Percentiles rank a stretch among this genome's conserved stretches.
Conservation (phyloP, 2,113 vertebrate species). For the Xiphophorus couchianus region DNA sequence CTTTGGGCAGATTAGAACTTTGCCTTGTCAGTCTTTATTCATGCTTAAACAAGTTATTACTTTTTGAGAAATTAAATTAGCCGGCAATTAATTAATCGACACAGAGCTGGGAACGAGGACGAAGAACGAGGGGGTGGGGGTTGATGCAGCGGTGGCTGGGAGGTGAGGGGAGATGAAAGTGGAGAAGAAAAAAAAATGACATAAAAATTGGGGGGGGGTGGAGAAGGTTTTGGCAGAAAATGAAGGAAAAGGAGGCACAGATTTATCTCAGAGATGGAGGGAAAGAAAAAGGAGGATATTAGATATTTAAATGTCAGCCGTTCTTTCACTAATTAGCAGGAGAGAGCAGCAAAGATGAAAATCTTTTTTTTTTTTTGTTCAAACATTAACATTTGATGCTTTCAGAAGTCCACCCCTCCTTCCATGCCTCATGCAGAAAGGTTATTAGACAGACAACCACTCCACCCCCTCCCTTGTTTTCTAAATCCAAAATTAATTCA, state of each 20-base stretch:
- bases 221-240: constrained; percentile 52
- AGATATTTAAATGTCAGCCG: constrained; percentile 58
- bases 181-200: constrained; percentile 8
- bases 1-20: constrained; percentile 83
- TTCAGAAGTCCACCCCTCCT: constrained; percentile 16
- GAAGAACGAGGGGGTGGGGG: constrained; percentile 9
- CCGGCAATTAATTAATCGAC: constrained; percentile 84
- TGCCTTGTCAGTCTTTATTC: constrained; percentile 83
- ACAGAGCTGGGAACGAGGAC: constrained; percentile 70
- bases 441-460: constrained; percentile 14
- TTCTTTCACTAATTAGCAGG: constrained; percentile 62
- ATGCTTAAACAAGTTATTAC: constrained; percentile 84
- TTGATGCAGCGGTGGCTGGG: background rate
- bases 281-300: constrained; percentile 33
- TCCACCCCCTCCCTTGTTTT: background rate
- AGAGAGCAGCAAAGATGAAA: constrained; percentile 31
- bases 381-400: constrained; percentile 45
- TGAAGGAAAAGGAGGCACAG: constrained; percentile 43
- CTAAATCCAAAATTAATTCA: constrained; percentile 40
- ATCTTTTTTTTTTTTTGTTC: constrained; percentile 10
- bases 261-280: constrained; percentile 44
- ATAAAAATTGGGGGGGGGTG: background rate
- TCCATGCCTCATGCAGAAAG: background rate
- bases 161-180: constrained; percentile 12
- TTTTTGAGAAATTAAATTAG: constrained; percentile 84